Evolutionary conservation across 2,797 vertebrate genomes (phyloP).

Genomic region (Sarcophilus harrisii): DNA sequence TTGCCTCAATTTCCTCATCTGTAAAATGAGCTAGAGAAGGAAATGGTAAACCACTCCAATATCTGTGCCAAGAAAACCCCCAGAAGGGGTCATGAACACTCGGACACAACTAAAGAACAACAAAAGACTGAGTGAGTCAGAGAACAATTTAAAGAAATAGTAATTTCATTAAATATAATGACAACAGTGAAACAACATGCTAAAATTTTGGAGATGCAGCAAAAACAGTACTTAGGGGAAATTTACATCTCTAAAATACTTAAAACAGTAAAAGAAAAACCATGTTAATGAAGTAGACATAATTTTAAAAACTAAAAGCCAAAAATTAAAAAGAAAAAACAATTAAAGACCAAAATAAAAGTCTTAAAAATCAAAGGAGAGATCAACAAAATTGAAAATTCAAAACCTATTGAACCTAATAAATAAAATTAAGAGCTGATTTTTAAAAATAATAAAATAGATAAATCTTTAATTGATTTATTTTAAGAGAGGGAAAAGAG

Average conservation of each 20-base stretch:
- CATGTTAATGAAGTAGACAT: neutral
- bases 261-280: neutral
- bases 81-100: neutral
- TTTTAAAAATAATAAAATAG: neutral
- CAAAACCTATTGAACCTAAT: neutral
- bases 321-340: neutral
- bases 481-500: neutral
- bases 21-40: neutral
- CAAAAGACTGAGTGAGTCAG: neutral
- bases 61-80: neutral
- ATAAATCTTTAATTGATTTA: neutral
- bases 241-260: neutral
- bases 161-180: neutral
- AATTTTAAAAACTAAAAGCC: neutral
- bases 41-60: neutral
- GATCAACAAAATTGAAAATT: neutral
- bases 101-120: neutral
- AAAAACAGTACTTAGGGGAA: neutral
- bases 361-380: neutral
- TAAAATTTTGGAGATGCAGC: neutral
- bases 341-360: neutral
- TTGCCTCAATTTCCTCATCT: neutral
- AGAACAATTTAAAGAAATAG: neutral
- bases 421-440: neutral
- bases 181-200: rapidly evolving